Evolutionary conservation across 1,140 invertebrate species (phyloP).

Genomic region (Gonatopus flavifemur): DNA sequence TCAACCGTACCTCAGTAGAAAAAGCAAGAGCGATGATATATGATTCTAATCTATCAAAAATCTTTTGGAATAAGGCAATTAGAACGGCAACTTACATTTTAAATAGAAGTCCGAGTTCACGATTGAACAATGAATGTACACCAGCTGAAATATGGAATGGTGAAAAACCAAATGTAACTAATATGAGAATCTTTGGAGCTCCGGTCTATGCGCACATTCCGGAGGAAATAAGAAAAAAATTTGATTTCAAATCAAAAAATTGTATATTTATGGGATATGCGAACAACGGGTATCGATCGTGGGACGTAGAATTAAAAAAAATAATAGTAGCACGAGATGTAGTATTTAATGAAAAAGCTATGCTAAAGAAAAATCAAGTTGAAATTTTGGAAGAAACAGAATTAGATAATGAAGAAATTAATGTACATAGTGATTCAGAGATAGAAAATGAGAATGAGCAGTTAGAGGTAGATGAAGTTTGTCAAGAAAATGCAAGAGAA

Average conservation of each 20-base stretch:
- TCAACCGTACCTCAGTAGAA: constrained; percentile 37
- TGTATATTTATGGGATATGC: constrained; percentile 28
- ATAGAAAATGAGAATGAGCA: no score
- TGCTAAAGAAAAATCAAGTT: no score
- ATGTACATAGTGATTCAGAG: no score
- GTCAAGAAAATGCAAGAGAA: no score
- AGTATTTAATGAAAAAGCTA: no score
- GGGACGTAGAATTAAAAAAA: no score
- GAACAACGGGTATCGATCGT: no score
- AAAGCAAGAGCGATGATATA: constrained; percentile 32
- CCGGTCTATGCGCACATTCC: constrained; percentile 9
- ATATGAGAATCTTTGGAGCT: constrained; percentile 24
- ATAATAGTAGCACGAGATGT: no score
- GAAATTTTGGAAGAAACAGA: no score
- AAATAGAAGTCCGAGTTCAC: constrained; percentile 36
- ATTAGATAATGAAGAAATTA: no score
- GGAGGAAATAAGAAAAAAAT: no score
- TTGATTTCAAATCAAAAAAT: constrained; percentile 28
- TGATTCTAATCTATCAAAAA: constrained; percentile 29
- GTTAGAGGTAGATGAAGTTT: no score
- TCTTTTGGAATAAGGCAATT: constrained; percentile 42
- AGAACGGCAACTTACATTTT: constrained; percentile 31
- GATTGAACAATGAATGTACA: neutral
- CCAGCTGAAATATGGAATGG: constrained; percentile 26
- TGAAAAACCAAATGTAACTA: constrained; percentile 11